Conservation (phyloP, 2,113 vertebrate genomes). For the Zingel zingel region DNA sequence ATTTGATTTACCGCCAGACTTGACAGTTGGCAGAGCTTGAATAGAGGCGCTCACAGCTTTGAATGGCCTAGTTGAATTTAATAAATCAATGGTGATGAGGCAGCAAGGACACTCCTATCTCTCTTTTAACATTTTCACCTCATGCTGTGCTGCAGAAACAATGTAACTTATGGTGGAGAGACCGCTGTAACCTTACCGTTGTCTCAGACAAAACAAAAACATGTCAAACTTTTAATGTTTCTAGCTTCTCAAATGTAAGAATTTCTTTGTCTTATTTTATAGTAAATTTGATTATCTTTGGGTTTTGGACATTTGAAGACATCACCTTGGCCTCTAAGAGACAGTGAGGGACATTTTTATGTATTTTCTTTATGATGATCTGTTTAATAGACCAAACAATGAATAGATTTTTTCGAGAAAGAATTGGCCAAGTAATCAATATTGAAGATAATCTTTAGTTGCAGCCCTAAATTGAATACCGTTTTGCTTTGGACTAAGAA, state of each 20-base stretch:
- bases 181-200: not conserved
- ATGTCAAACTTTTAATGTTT: not conserved
- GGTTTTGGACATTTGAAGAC: not conserved
- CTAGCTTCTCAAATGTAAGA: not conserved
- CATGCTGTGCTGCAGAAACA: not conserved
- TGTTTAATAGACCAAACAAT: not conserved
- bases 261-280: not conserved
- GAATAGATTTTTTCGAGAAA: not conserved
- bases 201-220: not conserved
- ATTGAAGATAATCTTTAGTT: not conserved
- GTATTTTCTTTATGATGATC: not conserved
- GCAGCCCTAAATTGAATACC: not conserved
- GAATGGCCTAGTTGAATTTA: conserved; percentile 50
- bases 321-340: not conserved
- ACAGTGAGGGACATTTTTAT: not conserved
- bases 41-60: conserved; percentile 51
- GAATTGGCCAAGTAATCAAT: not conserved
- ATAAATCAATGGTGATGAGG: conserved; percentile 41
- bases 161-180: not conserved
- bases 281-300: not conserved
- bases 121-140: conserved; percentile 23
- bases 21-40: conserved; percentile 55
- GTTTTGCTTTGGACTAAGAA: not conserved
- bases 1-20: conserved; percentile 61
- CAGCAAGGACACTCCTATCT: conserved; percentile 4